phyloP scores from a whole-genome alignment of 2,888 invertebrate genomes.

The Mimumesa dahlbomi region DNA sequence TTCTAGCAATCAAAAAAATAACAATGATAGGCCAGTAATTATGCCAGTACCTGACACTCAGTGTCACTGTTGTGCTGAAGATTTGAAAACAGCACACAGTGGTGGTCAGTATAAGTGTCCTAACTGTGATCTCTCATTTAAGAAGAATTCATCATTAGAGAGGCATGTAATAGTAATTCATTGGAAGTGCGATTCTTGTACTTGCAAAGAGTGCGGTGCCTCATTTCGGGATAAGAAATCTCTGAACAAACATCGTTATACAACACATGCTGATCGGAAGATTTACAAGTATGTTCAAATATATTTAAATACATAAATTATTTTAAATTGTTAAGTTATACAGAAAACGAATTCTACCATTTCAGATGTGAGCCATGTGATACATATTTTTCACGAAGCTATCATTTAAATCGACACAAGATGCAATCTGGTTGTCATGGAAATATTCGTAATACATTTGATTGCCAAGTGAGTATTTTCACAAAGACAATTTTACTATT shows the following conservation, averaged over 20 bases:
- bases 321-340: not conserved
- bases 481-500: no score
- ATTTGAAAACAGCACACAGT: slow-evolving; percentile 82
- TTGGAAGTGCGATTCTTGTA: slow-evolving; percentile 83
- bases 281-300: slow-evolving; percentile 66
- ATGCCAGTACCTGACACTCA: slow-evolving; percentile 76
- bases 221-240: slow-evolving; percentile 84
- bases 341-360: not conserved
- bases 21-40: slow-evolving; percentile 69
- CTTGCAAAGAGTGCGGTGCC: slow-evolving; percentile 86
- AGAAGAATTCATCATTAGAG: slow-evolving; percentile 84
- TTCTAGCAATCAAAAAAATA: slow-evolving; percentile 46
- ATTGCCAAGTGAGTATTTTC: slow-evolving; percentile 82
- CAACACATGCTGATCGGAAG: slow-evolving; percentile 81
- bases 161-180: slow-evolving; percentile 87
- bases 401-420: slow-evolving; percentile 82
- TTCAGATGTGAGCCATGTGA: slow-evolving; percentile 80
- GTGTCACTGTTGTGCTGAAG: slow-evolving; percentile 84
- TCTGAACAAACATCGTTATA: slow-evolving; percentile 85
- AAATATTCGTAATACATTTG: slow-evolving; percentile 81
- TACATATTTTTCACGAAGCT: slow-evolving; percentile 81
- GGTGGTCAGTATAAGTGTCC: slow-evolving; percentile 83
- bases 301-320: not conserved
- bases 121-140: slow-evolving; percentile 88
- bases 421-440: slow-evolving; percentile 82